Base-by-base conservation (phyloP, 2,888 invertebrate genomes). In the Hirtodrosophila cameraria region DNA sequence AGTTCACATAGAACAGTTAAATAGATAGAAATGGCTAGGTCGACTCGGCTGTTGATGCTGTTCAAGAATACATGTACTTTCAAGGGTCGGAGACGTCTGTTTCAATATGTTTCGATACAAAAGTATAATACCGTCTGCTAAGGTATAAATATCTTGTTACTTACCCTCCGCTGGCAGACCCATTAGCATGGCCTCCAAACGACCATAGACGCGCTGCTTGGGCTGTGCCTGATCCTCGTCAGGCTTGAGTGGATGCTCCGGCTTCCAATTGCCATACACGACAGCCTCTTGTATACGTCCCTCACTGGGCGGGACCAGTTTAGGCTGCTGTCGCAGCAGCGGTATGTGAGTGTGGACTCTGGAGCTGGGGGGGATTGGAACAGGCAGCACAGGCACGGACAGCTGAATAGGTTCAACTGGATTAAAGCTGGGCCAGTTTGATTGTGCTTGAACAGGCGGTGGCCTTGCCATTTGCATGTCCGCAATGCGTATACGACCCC, bases 251-350 rank as follows among this genome's bases (percentile, higher is more conserved):
- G 88, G 87, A 35, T 70, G 85, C 15, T 88, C 82, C 8, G 86
- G 80, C 58, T 89, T 89, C 88, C 88, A 88, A 30, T 86, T 86
- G 27, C 88, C 89, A 49, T 89, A 88, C 9, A 89, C 84, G 27
- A 88, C 80, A 0, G 84, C 54, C 12, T 88, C 88, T 41, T 82
- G 68, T 1, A 69, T 31, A 9, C 25, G 33, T 8, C 54, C 62
- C 18, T 75, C 50, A 25, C 11, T 20, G 13, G 65, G 31, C 8
- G 36, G 61, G 13, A 39, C n/a, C n/a, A n/a, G n/a, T n/a, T n/a
- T n/a, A n/a, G n/a, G n/a, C 25, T 54, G 65, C 23, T 83, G 82
- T 1, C 86, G 58, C 12, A 80, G 25, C 7, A 82, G 58, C 0
- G 86, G 82, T 25, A 82, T 86, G n/a, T 84, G 82, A 0, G 78